Base-by-base conservation (phyloP, 2,797 vertebrate genomes). In the Alectoris magna region DNA sequence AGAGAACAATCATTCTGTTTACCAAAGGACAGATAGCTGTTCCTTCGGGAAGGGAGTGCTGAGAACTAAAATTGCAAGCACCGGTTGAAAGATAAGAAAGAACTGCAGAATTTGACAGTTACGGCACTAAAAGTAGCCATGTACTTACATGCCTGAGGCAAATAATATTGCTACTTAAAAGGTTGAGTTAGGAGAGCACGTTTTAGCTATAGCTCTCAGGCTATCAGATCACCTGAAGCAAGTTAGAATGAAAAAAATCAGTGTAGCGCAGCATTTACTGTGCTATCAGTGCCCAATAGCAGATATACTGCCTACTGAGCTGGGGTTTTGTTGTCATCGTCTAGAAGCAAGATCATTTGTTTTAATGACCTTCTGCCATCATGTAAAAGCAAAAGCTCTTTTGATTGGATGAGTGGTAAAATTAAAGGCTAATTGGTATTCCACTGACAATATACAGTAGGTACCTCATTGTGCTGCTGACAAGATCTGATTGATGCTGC, bases 281-380 rank as follows among this genome's bases (percentile, higher is more conserved):
- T 69, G 72, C 75, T 91, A 91, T 87, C 92, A 93, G 81, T 60
- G 79, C 70, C 67, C 87, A 64, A 2, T 53, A 96, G 83, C 84
- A 87, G 78, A 93, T 77, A 85, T 43, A 73, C 51, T 80, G 66
- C 84, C 89, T 92, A 91, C 55, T 22, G 75, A 89, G 88, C 84
- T 92, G 84, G 41, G 92, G 87, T 77, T 94, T 86, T 91, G 87
- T 92, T 96, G 95, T 93, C 94, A 87, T 46, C 85, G 76, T 92
- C 91, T 95, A 87, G 90, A 79, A 94, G 84, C 73, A 63, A 75
- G 88, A 96, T 83, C 89, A 93, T 95, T 95, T 92, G 59, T 95
- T 96, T 95, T 95, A 94, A 96, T 92, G 96, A 95, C 96, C 96
- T 95, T 96, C 94, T 94, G 94, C 93, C 84, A 95, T 78, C 90